phyloP scores from a whole-genome alignment of 2,797 vertebrate species.

The Sebastes steindachneri region DNA sequence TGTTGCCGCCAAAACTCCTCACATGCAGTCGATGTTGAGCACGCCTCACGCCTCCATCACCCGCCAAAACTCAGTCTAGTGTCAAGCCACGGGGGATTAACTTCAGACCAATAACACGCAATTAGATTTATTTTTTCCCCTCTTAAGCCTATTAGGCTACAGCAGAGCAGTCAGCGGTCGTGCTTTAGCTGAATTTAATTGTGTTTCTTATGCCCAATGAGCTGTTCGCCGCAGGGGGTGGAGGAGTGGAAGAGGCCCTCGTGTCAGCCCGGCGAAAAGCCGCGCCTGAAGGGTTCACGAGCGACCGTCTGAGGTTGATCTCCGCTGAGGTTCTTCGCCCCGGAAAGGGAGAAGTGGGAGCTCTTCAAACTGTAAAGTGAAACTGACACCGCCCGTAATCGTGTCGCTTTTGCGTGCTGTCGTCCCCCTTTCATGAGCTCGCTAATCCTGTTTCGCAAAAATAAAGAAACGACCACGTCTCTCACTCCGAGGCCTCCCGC shows the following conservation, averaged over 20 bases:
- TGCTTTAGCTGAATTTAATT: conserved; percentile 88
- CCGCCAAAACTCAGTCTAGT: conserved; percentile 47
- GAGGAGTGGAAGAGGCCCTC: conserved; percentile 53
- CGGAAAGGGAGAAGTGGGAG: conserved; percentile 60
- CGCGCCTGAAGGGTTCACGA: conserved; percentile 51
- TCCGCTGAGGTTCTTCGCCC: conserved; percentile 60
- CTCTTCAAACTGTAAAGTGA: conserved; percentile 77
- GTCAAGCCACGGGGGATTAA: conserved; percentile 70
- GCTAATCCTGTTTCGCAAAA: conserved; percentile 91
- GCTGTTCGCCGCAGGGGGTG: conserved; percentile 64
- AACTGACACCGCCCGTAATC: conserved; percentile 84
- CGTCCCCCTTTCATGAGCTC: conserved; percentile 78
- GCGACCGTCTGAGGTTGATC: conserved; percentile 70
- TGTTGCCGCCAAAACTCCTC: conserved; percentile 43
- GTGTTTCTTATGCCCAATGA: conserved; percentile 87
- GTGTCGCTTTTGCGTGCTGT: conserved; percentile 78
- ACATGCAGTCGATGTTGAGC: conserved; percentile 26
- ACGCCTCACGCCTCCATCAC: conserved; percentile 14
- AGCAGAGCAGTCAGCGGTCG: conserved; percentile 73
- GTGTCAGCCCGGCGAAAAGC: conserved; percentile 37
- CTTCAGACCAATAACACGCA: conserved; percentile 85
- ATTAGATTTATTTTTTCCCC: conserved; percentile 81
- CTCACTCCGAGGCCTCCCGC: conserved; percentile 60
- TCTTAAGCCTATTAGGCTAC: conserved; percentile 77
- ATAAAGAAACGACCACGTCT: conserved; percentile 87